phyloP scores from a whole-genome alignment of 64 coral and sea anemone species.

The Acropora yongei region DNA sequence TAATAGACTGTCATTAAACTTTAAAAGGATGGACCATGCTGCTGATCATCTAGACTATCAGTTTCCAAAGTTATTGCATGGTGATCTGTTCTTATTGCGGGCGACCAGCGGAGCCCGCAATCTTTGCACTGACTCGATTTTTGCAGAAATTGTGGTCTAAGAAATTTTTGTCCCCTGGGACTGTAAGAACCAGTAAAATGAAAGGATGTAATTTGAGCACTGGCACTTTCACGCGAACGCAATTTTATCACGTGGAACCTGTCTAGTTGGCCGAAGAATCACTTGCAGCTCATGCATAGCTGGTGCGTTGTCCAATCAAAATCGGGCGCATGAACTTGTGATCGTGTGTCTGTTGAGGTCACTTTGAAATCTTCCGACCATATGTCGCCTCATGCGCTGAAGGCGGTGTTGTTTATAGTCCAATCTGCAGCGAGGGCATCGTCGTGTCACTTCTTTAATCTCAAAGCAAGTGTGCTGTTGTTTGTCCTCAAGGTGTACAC shows the following conservation, averaged over 20 bases:
- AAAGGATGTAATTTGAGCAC: not conserved
- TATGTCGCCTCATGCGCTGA: not conserved
- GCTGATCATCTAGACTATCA: no score
- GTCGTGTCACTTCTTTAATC: no score
- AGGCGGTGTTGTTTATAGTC: no score
- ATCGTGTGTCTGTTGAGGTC: conserved; percentile 7
- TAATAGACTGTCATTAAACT: no score
- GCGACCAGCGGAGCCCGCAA: no score
- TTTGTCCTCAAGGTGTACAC: not conserved
- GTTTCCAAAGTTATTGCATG: no score
- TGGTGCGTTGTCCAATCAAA: not conserved
- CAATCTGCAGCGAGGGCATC: no score
- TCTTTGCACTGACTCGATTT: not conserved
- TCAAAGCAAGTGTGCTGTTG: not conserved
- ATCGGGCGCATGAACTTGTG: not conserved
- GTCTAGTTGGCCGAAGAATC: not conserved
- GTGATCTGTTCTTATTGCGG: no score
- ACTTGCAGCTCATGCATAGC: not conserved
- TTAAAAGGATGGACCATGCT: no score
- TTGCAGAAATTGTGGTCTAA: not conserved
- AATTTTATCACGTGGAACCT: not conserved
- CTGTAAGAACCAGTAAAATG: not conserved
- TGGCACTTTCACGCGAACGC: not conserved
- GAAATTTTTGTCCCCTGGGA: not conserved
- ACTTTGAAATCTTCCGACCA: not conserved